A percentile compares a stretch with the other conserved stretches of the same genome.
Evolutionary conservation across 2,797 vertebrate species (phyloP).

Genomic region (Xenentodon cancila): DNA sequence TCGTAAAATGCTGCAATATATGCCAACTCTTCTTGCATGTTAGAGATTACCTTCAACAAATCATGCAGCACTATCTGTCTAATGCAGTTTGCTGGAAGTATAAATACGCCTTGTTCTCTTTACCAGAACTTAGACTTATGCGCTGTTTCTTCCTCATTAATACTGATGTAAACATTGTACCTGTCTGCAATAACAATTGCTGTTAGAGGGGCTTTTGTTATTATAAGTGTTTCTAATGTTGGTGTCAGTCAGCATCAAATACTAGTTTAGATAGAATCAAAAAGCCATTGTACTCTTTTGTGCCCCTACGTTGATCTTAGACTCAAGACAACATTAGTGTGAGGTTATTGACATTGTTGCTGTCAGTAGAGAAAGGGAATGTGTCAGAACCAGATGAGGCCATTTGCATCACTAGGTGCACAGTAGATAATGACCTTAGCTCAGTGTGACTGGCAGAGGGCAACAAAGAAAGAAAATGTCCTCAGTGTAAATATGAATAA

Average conservation of each 20-base stretch:
- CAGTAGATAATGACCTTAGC: background rate
- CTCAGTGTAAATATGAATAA: background rate
- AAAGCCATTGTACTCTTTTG: background rate
- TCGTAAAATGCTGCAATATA: background rate
- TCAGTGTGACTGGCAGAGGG: background rate
- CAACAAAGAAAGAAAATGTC: background rate
- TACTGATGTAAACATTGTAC: background rate
- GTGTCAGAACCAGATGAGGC: constrained; percentile 9
- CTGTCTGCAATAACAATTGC: background rate
- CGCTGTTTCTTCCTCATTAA: background rate
- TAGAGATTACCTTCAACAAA: background rate
- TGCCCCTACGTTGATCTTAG: constrained; percentile 3
- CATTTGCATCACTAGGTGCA: background rate
- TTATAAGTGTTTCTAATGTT: background rate
- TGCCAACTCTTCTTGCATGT: background rate
- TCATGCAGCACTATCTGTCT: background rate
- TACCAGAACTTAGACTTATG: background rate
- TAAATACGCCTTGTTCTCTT: background rate
- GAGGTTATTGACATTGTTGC: background rate
- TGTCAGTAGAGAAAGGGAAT: background rate
- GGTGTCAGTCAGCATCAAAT: too few species aligned
- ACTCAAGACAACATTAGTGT: background rate
- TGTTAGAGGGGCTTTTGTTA: constrained; percentile 6
- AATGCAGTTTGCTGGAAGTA: background rate
- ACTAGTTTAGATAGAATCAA: background rate